Conservation (phyloP, 2,888 invertebrate genomes). For the Orthosia incerta region DNA sequence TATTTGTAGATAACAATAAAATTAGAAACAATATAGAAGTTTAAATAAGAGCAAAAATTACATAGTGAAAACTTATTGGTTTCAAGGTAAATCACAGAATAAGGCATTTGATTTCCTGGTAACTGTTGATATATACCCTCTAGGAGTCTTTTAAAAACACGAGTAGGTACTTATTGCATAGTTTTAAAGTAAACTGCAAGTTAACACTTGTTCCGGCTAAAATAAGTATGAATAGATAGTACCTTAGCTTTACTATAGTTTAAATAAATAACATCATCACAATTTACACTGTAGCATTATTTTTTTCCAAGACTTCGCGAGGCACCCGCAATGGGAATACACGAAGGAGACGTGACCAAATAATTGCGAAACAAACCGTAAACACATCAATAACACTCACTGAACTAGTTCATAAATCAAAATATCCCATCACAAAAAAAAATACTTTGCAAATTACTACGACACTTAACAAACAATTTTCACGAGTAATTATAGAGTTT, state of each 20-base stretch:
- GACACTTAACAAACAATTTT: conserved; percentile 42
- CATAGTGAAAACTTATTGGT: not conserved
- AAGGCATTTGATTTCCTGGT: not conserved
- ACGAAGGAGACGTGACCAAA: conserved; percentile 80
- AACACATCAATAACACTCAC: conserved; percentile 83
- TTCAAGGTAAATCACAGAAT: not conserved
- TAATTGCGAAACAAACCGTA: conserved; percentile 82
- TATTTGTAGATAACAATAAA: no score
- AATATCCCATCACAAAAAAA: conserved; percentile 63
- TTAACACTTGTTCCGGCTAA: conserved; percentile 1
- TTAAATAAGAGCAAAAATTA: not conserved
- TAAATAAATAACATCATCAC: conserved; percentile 5
- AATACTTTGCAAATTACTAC: conserved; percentile 32
- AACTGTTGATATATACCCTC: not conserved
- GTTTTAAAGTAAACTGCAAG: conserved; percentile 13
- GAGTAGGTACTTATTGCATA: conserved; percentile 5
- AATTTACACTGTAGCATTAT: conserved; percentile 5
- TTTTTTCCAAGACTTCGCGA: conserved; percentile 67
- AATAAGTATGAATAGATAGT: not conserved
- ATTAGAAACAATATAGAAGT: not conserved
- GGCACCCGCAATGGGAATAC: conserved; percentile 54
- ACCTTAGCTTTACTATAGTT: not conserved
- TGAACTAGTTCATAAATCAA: conserved; percentile 60
- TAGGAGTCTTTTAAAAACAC: not conserved
- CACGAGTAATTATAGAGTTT: conserved; percentile 49